These are phyloP conservation scores for Mantis religiosa DNA, from an alignment of 2,888 invertebrate species.

Conservation along the genomic window DNA sequence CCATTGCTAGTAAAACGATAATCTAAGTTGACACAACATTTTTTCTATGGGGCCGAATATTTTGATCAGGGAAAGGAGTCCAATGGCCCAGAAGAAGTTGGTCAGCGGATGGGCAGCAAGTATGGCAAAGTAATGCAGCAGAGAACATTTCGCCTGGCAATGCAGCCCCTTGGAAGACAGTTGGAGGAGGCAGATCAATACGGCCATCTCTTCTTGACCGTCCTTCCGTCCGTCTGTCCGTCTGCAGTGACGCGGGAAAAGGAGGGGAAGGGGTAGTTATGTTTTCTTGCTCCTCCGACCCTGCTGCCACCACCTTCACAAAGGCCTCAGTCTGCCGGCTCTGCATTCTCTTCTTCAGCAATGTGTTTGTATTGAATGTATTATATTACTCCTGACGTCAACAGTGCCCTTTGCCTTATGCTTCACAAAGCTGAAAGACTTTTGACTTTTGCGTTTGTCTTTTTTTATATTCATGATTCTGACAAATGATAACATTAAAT, in stretches of 20 bases:
- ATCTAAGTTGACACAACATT: no score
- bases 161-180: not conserved
- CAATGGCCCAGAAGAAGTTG: not conserved
- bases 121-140: not conserved
- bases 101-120: not conserved
- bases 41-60: no score
- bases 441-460: not conserved
- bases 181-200: constrained; percentile 5
- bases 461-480: not conserved
- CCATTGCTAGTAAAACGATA: no score
- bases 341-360: not conserved
- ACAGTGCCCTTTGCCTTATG: not conserved
- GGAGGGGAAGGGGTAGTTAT: not conserved
- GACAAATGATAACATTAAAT: not conserved
- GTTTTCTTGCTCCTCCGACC: not conserved
- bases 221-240: not conserved
- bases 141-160: not conserved
- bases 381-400: not conserved
- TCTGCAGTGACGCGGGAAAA: not conserved
- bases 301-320: not conserved
- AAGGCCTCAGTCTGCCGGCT: not conserved
- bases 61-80: no score
- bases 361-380: not conserved
- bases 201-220: not conserved
- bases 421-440: not conserved